Conservation (phyloP, 1,140 invertebrate genomes). For the Magallana gigas region DNA sequence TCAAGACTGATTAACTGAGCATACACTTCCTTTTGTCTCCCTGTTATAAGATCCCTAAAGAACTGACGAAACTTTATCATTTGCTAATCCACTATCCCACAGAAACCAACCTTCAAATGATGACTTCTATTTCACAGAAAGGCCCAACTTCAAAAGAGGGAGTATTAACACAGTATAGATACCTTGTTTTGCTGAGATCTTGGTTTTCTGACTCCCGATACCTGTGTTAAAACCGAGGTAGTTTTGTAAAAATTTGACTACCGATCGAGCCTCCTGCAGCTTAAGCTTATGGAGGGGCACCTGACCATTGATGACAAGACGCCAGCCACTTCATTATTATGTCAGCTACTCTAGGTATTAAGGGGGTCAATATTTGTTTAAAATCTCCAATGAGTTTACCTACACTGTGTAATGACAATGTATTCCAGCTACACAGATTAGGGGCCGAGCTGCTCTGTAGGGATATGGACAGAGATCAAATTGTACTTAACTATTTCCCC, state of each 20-base stretch:
- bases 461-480: not conserved
- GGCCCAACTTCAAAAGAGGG: not conserved
- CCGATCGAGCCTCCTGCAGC: not conserved
- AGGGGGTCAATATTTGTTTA: slow-evolving; percentile 36
- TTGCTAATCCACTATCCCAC: slow-evolving; percentile 7
- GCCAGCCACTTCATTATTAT: slow-evolving; percentile 28
- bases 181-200: not conserved
- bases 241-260: not conserved
- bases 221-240: not conserved
- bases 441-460: not conserved
- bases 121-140: not conserved
- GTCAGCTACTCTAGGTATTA: slow-evolving; percentile 21
- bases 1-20: slow-evolving; percentile 21
- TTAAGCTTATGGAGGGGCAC: not conserved
- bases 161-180: not conserved
- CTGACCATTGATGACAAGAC: not conserved
- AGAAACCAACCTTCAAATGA: not conserved
- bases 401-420: slow-evolving; percentile 24
- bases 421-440: slow-evolving; percentile 19
- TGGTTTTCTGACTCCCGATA: not conserved
- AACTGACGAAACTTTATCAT: not conserved
- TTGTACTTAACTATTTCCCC: not conserved
- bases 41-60: slow-evolving; percentile 7
- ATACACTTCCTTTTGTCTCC: not conserved
- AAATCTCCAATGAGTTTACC: slow-evolving; percentile 28